Evolutionary conservation across 2,113 vertebrate species (phyloP).

Genomic region (Halichoeres trimaculatus): DNA sequence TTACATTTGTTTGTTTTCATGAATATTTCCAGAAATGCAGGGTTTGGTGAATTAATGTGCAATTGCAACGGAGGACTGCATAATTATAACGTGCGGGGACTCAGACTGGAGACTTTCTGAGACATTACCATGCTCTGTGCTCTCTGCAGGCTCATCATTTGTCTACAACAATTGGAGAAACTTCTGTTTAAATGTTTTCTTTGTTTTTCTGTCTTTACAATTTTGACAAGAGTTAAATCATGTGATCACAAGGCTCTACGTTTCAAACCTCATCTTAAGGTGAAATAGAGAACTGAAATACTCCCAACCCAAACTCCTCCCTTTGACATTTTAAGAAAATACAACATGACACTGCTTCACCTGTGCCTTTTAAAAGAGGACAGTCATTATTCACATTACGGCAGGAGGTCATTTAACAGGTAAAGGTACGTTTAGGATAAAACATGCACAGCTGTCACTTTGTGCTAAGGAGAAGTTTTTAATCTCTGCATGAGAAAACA

Average conservation of each 20-base stretch:
- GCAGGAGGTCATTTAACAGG: background rate
- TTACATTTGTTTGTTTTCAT: slow-evolving; percentile 34
- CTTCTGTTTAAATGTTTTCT: background rate
- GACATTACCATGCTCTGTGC: background rate
- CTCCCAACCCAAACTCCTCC: background rate
- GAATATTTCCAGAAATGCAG: background rate
- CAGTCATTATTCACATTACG: background rate
- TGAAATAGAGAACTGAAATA: background rate
- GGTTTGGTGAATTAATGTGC: background rate
- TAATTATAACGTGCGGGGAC: background rate
- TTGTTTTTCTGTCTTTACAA: no score
- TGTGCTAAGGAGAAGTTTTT: background rate
- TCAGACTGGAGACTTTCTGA: background rate
- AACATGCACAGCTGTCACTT: background rate
- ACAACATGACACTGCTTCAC: background rate
- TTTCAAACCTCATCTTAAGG: background rate
- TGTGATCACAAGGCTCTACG: no score
- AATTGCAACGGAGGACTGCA: background rate
- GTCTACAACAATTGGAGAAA: background rate
- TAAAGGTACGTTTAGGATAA: background rate
- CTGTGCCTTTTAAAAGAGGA: background rate
- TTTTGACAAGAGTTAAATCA: no score
- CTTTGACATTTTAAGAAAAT: background rate
- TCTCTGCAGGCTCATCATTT: background rate
- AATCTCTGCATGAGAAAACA: background rate